Conservation (phyloP, 1,140 invertebrate species). For the Gonioctena quinquepunctata region DNA sequence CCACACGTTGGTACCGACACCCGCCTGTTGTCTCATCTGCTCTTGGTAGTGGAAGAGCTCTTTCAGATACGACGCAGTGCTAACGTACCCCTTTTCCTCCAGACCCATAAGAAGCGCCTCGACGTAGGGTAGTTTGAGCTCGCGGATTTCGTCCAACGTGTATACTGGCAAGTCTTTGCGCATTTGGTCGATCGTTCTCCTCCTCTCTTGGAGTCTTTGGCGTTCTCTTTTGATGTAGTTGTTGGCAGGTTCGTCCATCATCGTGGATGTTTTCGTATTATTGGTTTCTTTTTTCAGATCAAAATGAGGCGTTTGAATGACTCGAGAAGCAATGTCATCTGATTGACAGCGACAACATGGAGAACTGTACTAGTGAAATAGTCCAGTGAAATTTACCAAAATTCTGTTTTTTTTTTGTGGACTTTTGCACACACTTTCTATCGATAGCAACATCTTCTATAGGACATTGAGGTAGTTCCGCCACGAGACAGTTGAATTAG, state of each 20-base stretch:
- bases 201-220: conserved; percentile 8
- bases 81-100: conserved; percentile 56
- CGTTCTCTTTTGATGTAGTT: conserved; percentile 22
- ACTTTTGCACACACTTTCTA: no score
- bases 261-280: no score
- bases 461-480: no score
- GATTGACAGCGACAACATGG: no score
- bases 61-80: conserved; percentile 57
- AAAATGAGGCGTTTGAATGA: no score
- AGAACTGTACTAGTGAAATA: no score
- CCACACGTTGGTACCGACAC: conserved; percentile 55
- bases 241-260: background rate
- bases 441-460: no score
- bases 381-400: no score
- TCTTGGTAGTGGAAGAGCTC: conserved; percentile 61
- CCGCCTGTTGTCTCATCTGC: conserved; percentile 55
- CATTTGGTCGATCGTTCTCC: conserved; percentile 23
- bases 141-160: conserved; percentile 26
- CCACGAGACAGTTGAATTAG: no score
- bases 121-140: conserved; percentile 56
- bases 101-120: conserved; percentile 61
- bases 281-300: no score
- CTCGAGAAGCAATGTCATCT: no score
- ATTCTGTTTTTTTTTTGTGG: no score
- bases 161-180: conserved; percentile 24